phyloP scores from a whole-genome alignment of 2,113 vertebrate species.

The Callipepla squamata region DNA sequence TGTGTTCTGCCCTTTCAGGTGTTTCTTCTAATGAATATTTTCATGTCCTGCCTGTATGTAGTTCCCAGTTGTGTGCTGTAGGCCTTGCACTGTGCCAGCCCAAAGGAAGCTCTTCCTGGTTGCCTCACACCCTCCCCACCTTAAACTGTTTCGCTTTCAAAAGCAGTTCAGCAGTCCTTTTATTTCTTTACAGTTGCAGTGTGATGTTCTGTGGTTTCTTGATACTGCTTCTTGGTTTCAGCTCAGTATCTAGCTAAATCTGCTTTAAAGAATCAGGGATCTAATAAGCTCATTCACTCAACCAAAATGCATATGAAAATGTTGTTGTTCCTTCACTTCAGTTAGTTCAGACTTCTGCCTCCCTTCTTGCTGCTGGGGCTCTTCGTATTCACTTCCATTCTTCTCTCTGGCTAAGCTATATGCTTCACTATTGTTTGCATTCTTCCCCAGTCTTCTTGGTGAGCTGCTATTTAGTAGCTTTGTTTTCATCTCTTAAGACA shows the following conservation, averaged over 20 bases:
- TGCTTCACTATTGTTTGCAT: background rate
- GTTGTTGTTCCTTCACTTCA: background rate
- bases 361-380: background rate
- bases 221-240: background rate
- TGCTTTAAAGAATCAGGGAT: background rate
- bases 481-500: background rate
- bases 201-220: background rate
- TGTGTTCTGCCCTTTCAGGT: background rate
- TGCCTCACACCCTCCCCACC: background rate
- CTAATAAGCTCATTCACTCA: background rate
- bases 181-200: background rate
- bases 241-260: background rate
- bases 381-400: background rate
- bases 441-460: background rate
- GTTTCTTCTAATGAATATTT: background rate
- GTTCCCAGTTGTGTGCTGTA: background rate
- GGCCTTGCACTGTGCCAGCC: background rate
- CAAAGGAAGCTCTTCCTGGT: conserved; percentile 4
- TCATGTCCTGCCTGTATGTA: background rate
- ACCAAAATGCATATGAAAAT: background rate
- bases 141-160: conserved; percentile 12
- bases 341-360: background rate
- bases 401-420: background rate
- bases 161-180: background rate
- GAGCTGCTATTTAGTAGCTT: background rate